Base-by-base conservation (phyloP, 1,140 invertebrate species). In the Theocolax elegans region DNA sequence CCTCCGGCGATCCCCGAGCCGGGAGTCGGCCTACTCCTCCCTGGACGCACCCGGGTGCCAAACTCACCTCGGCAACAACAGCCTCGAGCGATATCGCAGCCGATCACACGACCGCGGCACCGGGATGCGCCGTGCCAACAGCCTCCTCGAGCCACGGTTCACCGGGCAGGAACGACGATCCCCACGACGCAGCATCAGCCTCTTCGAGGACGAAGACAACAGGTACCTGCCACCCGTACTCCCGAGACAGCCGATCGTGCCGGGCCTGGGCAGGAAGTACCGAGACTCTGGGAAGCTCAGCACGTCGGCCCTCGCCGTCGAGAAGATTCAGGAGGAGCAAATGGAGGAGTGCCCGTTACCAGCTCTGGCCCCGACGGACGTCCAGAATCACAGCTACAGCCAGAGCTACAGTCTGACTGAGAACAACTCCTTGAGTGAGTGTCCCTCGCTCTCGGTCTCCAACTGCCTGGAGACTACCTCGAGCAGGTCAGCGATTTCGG, bases 251-350 rank as follows among this genome's bases (percentile, higher is more conserved):
- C 25, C 13, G 59, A 3, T 63, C 74, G 7, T 46, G 75, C 0
- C 71, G 76, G 8, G 74, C 76, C 0, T 54, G 75, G 25, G 35
- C 75, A 79, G 2, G 76, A 13, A 77, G 72, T 69, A 81, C 67
- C 6, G 68, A 79, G 63, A 63, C 21, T 17, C 59, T 1, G 67
- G 72, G 7, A 79, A 77, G 7, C 69, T 67, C 2, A 73, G 75
- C 46, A 75, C 78, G 40, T 65, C 74, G 2, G 51, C 67, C 59
- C 78, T 78, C 12, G 71, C 75, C 12, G 70, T 77, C 2, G 82
- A 85, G 1, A 84, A 84, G 46, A 85, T 85, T 7, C 84, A 84
- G 38, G 84, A 85, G 25, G 84, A 84, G 31, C 71, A 77, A 1
- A 53, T 38, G 1, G 77, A 79, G 51, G 77, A 81, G 17, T 51